Percentiles rank a stretch among this genome's conserved stretches.
Evolutionary conservation across 2,888 invertebrate species (phyloP).

Genomic region (Heliconius erato): DNA sequence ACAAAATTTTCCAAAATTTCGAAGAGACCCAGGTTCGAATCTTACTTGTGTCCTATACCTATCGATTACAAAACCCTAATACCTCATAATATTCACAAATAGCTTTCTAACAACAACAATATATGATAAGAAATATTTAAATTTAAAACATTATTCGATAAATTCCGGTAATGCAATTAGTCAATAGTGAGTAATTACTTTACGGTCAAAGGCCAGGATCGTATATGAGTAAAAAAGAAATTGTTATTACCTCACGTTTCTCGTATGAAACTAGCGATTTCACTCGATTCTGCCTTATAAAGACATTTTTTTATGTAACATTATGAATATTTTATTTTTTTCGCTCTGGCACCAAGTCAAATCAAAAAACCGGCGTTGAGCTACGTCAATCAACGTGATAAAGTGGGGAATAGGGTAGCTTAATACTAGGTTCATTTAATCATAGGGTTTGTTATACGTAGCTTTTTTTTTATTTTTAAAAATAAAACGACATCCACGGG

Average conservation of each 20-base stretch:
- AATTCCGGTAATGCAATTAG: constrained; percentile 43
- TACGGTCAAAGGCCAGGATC: constrained; percentile 47
- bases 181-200: constrained; percentile 51
- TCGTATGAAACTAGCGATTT: neutral
- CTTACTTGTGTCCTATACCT: neutral
- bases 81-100: neutral
- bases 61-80: neutral
- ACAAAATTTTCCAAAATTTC: neutral
- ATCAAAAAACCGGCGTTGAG: no score
- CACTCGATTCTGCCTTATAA: neutral
- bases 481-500: no score
- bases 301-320: neutral
- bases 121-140: neutral
- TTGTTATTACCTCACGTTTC: constrained; percentile 38
- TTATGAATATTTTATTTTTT: no score
- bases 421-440: no score
- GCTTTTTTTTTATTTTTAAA: no score
- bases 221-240: constrained; percentile 44
- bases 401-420: no score
- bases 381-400: no score
- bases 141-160: constrained; percentile 18
- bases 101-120: neutral
- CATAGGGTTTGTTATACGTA: no score
- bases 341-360: no score
- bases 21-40: neutral